These are phyloP conservation scores for Procambarus virginalis DNA, from an alignment of 1,140 invertebrate species.

Conservation along the genomic window DNA sequence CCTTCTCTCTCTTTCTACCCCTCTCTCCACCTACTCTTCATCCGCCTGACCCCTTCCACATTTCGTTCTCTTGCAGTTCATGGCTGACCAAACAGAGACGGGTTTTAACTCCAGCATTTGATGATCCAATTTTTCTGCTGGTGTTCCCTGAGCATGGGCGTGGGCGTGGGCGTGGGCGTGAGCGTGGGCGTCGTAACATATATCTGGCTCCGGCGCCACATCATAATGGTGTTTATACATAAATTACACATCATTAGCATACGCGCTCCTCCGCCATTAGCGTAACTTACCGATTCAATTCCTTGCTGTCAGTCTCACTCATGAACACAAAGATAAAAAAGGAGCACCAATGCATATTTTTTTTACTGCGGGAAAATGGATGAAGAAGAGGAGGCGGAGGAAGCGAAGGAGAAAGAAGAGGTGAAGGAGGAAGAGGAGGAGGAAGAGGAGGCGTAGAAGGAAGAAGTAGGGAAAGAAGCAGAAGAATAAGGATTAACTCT, in stretches of 20 bases:
- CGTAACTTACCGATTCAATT: conserved; percentile 20
- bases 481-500: no score
- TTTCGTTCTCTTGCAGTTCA: neutral
- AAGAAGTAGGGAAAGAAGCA: no score
- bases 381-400: no score
- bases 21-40: neutral
- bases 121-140: no score
- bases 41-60: neutral
- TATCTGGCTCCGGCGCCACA: conserved; percentile 4
- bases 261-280: neutral
- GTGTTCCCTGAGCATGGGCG: no score
- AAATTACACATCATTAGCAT: conserved; percentile 43
- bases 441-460: no score
- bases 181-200: neutral
- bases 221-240: conserved; percentile 41
- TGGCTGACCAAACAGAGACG: no score
- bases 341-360: conserved; percentile 26
- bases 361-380: neutral
- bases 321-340: conserved; percentile 2
- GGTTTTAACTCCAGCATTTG: no score
- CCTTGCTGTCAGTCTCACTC: conserved; percentile 34
- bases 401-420: no score
- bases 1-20: neutral
- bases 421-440: no score
- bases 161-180: no score